Conservation (phyloP, 2,888 invertebrate genomes). For the Acrobeloides nanus region DNA sequence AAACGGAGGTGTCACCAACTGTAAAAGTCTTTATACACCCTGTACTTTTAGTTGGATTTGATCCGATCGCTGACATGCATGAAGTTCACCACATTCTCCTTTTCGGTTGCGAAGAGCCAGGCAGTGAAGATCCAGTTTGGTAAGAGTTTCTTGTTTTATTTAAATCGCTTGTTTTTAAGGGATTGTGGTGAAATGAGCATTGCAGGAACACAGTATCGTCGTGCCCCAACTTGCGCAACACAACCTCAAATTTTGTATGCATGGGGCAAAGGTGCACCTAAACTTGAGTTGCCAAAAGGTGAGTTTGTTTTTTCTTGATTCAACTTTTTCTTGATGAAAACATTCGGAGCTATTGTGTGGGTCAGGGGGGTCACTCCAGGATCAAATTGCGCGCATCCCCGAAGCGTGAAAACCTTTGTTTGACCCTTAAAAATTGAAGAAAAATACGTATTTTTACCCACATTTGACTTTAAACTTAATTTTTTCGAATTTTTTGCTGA, state of each 20-base stretch:
- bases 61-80: constrained; percentile 81
- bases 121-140: constrained; percentile 69
- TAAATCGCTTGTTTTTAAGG: constrained; percentile 57
- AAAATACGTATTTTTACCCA: too few relatives aligned
- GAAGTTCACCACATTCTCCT: constrained; percentile 87
- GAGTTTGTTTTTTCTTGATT: not conserved
- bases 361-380: too few relatives aligned
- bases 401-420: too few relatives aligned
- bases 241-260: constrained; percentile 70
- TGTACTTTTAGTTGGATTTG: constrained; percentile 72
- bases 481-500: too few relatives aligned
- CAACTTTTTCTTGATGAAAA: not conserved
- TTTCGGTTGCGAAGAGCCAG: constrained; percentile 78
- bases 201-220: constrained; percentile 43
- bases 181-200: constrained; percentile 82
- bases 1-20: too few relatives aligned
- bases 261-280: constrained; percentile 85
- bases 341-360: not conserved
- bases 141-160: constrained; percentile 55
- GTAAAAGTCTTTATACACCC: not conserved
- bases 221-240: constrained; percentile 69
- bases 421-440: too few relatives aligned
- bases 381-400: too few relatives aligned
- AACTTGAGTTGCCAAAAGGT: constrained; percentile 69
- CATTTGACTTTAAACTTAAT: too few relatives aligned